Conservation (phyloP, 2,797 vertebrate species). For the Molothrus ater region DNA sequence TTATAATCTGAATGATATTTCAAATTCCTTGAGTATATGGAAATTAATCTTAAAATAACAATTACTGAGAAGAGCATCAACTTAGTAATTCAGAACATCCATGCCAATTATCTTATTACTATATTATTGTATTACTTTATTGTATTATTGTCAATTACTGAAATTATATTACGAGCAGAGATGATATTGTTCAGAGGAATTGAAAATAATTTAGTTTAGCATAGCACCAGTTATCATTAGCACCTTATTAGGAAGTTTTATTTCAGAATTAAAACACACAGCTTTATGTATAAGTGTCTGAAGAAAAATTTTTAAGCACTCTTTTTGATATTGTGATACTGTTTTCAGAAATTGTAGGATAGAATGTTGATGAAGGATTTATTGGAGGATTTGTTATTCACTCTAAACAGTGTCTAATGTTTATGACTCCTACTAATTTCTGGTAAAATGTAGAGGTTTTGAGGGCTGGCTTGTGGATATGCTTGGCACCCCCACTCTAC, state of each 20-base stretch:
- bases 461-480: not conserved
- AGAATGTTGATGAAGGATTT: not conserved
- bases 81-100: not conserved
- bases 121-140: not conserved
- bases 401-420: not conserved
- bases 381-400: not conserved
- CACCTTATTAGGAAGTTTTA: not conserved
- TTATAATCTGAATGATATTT: not conserved
- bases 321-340: not conserved
- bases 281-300: not conserved
- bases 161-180: not conserved
- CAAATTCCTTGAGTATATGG: not conserved
- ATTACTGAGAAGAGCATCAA: not conserved
- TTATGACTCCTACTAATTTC: not conserved
- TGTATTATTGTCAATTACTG: slow-evolving; percentile 5
- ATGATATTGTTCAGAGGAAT: slow-evolving; percentile 1
- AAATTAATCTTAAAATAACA: slow-evolving; percentile 4
- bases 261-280: not conserved
- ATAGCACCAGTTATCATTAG: not conserved
- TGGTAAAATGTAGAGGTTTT: not conserved
- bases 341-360: not conserved
- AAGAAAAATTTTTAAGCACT: not conserved
- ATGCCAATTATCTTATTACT: not conserved
- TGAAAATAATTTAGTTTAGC: not conserved
- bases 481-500: rapidly evolving